Evolutionary conservation across 2,113 vertebrate genomes (phyloP).

Genomic region (Ursus arctos): DNA sequence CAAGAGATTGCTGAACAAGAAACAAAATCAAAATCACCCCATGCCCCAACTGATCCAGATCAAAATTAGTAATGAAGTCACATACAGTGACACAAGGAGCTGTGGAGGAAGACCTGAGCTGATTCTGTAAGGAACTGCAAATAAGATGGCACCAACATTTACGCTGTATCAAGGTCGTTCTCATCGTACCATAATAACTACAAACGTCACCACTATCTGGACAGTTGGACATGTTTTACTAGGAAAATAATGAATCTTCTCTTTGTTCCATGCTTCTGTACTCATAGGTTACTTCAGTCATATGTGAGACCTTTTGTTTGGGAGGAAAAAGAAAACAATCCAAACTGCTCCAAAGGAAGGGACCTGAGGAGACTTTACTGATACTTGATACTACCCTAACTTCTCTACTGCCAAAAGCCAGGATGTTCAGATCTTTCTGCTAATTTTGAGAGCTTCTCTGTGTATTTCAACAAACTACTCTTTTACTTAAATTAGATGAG

Average conservation of each 20-base stretch:
- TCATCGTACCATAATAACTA: not conserved
- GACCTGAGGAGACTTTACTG: not conserved
- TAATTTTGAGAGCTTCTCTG: not conserved
- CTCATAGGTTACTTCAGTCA: not conserved
- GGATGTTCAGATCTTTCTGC: not conserved
- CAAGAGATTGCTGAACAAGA: slow-evolving; percentile 95
- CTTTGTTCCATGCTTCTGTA: not conserved
- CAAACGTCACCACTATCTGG: not conserved
- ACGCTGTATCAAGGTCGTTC: not conserved
- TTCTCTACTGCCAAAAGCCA: not conserved
- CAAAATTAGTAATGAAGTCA: slow-evolving; percentile 96
- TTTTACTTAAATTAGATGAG: slow-evolving; percentile 14
- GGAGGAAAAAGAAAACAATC: not conserved
- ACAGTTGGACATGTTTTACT: not conserved
- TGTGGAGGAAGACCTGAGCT: slow-evolving; percentile 96
- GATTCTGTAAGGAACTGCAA: slow-evolving; percentile 88
- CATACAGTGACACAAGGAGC: slow-evolving; percentile 96
- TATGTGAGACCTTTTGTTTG: not conserved
- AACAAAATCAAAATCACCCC: slow-evolving; percentile 96
- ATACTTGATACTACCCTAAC: not conserved
- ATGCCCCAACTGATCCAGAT: slow-evolving; percentile 96
- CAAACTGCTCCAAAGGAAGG: not conserved
- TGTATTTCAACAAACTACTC: not conserved
- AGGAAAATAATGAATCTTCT: not conserved
- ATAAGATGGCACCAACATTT: not conserved